Evolutionary conservation across 2,888 invertebrate species (phyloP), one percentile per base, ranked within the genome.

Genomic region (Netelia fuscicornis): DNA sequence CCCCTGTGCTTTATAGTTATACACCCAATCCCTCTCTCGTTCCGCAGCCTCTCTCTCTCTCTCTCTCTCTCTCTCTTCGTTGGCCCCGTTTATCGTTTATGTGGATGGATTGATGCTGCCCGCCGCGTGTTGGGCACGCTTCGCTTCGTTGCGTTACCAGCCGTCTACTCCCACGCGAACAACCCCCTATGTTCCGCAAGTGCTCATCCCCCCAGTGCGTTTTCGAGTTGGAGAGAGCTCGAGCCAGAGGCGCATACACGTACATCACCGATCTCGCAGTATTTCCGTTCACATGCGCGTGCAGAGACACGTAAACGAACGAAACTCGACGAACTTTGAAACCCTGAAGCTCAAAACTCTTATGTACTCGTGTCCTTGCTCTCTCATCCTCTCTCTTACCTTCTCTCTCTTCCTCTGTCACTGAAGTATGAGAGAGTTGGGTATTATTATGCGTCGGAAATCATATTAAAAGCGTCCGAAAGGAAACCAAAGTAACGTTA

Each of bases 131-230:
- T 90, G 90, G 92, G 92, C 92, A 92, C 92, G 91, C 90, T 91
- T 92, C 91, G 92, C 91, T 92, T 90, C 92, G 90, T 90, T 91
- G 92, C 91, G 91, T 90, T 90, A 92, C 92, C 92, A 92, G 91
- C 92, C 95, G 95, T 95, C 94, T 94, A 94, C 91, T 92, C 94
- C 94, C 94, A 94, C 94, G 92, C 92, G 90, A 92, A 91, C 90
- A 83, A 72, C 64, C 83, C 74, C 85, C 76, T 85, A 83, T 85
- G 83, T 83, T 87, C 87, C 87, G 87, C 80, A 87, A 87, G 81
- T 81, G 79, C 78, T 62, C 78, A 82, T 65, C 84, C 30, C 81
- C 60, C 75, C 89, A 85, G 89, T 87, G 89, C 91, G 91, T 92
- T 92, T 90, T 91, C 86, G 81, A 90, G 86, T 84, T 94, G 94